Base-by-base conservation (phyloP, 1,140 invertebrate genomes). In the Zaprionus davidi region DNA sequence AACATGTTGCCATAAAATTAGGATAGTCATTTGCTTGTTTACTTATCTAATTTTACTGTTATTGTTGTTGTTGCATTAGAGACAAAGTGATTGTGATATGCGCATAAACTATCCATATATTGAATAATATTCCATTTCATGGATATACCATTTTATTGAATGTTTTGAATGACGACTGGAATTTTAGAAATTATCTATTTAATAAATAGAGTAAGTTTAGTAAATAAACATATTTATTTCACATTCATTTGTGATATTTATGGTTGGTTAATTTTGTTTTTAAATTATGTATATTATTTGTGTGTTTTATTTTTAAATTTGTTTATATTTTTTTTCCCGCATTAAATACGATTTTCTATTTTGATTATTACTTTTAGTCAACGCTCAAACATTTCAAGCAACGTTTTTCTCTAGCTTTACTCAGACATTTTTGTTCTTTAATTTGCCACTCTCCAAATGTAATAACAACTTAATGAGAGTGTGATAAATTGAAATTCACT, bases 1-100 rank as follows among this genome's bases (percentile, higher is more conserved):
- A 34, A 41, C 53, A 28, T 44, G 53, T 20, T 20, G 20, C 34
- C 15, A 67, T 67, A 46, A 57, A 67, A 44, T 49, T 22, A 64
- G 34, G 13, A 44, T 64, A 9, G 7, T 38, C 36, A 38, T 38
- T 12, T 38, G 7, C 41, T 46, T 15, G 28, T 36, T 36, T 24
- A n/a, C 49, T 24, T 22, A 1, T 20, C 38, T 51, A 24, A 22
- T 24, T 22, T 24, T 24, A 24, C 2, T 49, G 11, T 12, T 22
- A 12, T 22, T 24, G 3, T 22, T 51, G 4, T 51, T 51, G 41
- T 46, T 51, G 9, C 12, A 24, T 22, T 51, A 20, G 46, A 22
- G n/a, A 17, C 41, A 46, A 46, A 17, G 41, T 46, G n/a, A 46
- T 46, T 46, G 2, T 1, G 9, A 17, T 46, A 7, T 53, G 49